Evolutionary conservation across 2,797 vertebrate species (phyloP), one percentile per base, ranked within the genome.

Genomic region (Salarias fasciatus): DNA sequence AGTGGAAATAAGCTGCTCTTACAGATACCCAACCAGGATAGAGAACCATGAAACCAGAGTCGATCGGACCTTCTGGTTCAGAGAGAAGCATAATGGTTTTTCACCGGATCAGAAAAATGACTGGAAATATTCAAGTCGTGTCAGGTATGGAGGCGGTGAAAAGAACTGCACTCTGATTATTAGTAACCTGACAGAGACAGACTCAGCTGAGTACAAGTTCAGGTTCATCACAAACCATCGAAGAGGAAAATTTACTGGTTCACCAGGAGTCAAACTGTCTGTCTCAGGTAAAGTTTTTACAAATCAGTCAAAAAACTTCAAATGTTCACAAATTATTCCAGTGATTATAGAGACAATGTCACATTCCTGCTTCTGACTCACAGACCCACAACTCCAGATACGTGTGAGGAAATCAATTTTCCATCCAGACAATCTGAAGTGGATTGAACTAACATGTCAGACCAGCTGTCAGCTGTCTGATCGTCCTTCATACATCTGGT

Each of bases 391-490:
- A 35, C 6, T 51, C 48, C n/a, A n/a, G n/a, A n/a, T n/a, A n/a
- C n/a, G n/a, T n/a, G n/a, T n/a, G 5, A 24, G 0, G 11, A 2
- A 10, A 8, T 2, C n/a, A 14, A 5, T 7, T 38, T 11, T 0
- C 1, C 0, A 13, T 6, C n/a, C n/a, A n/a, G n/a, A n/a, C n/a
- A n/a, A n/a, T n/a, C n/a, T n/a, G n/a, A n/a, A n/a, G n/a, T n/a
- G n/a, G n/a, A n/a, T n/a, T n/a, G n/a, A n/a, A n/a, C n/a, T n/a
- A n/a, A n/a, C n/a, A n/a, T n/a, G 51, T 41, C 3, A 6, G 0
- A 0, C 11, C 10, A 36, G 31, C 0, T 51, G 33, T 37, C 6
- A n/a, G n/a, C n/a, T n/a, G n/a, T n/a, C 0, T 0, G 0, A 37
- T 12, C 0, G 0, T 37, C 0, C 8, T 24, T 0, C 6, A 0